Evolutionary conservation across 92 coral and sea anemone genomes (phyloP), one percentile per base, ranked within the genome.

Genomic region (Siderastrea radians): DNA sequence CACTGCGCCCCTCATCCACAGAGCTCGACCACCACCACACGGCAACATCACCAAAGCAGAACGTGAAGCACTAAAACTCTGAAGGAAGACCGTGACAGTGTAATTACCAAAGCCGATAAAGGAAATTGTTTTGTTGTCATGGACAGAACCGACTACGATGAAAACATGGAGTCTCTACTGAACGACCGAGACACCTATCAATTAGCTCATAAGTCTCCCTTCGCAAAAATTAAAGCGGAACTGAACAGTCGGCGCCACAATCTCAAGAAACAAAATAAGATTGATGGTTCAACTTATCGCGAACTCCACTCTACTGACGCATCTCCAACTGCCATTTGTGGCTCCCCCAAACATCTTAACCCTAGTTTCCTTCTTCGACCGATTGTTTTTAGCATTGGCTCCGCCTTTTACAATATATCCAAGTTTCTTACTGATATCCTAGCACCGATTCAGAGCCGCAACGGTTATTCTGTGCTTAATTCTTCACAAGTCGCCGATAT

Each of bases 51-150:
- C 62, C 15, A 78, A 66, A 67, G 68, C 59, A 13, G 90, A 86
- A 78, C 53, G 67, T 16, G 79, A 79, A 78, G 72, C 86, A 1
- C 72, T 86, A 11, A 78, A 38, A 60, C 2, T 62, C 57, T 68
- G 55, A 68, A 68, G 43, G 52, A 85, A 62, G 89, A 83, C 48
- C 77, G 15, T 17, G 62, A 52, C 59, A 45, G 84, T 65, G 62
- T 84, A 2, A 78, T 89, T 15, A 83, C 65, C 70, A 89, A 89
- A 78, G 92, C 84, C 13, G 89, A 89, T 48, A 89, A 89, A 84
- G 86, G 89, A 5, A 70, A 77, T 38, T 77, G 87, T 12, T 79
- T 87, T 64, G 83, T 90, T 48, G 91, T 91, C 2, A 91, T 91
- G 94, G 84, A 86, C 13, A 77, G 74, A 58, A 51, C 44, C 15